Percentiles rank a stretch among this genome's conserved stretches.
phyloP scores from a whole-genome alignment of 1,140 invertebrate genomes.

The Hyposmocoma kahamanoa region DNA sequence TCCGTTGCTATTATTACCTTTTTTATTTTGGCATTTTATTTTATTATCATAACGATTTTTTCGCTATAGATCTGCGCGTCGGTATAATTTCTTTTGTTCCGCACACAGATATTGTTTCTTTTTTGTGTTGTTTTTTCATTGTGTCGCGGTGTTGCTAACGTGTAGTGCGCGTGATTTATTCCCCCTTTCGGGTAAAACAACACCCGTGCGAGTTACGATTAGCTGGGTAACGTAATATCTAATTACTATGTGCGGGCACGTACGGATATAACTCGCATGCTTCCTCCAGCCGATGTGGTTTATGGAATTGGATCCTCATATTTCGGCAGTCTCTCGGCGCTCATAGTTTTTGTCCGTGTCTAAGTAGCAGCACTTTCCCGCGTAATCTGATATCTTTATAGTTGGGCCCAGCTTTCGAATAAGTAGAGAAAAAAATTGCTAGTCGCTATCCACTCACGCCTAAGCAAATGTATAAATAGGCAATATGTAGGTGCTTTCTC shows the following conservation, averaged over 20 bases:
- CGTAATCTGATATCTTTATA: slow-evolving; percentile 48
- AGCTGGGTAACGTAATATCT: slow-evolving; percentile 66
- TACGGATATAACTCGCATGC: slow-evolving; percentile 64
- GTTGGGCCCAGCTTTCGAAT: slow-evolving; percentile 10
- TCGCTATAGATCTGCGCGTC: slow-evolving; percentile 51
- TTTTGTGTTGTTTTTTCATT: slow-evolving; percentile 58
- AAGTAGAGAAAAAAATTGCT: slow-evolving; percentile 8
- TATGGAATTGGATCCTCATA: slow-evolving; percentile 70
- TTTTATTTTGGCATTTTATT: slow-evolving; percentile 67
- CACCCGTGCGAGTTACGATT: slow-evolving; percentile 68
- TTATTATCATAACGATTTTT: slow-evolving; percentile 70
- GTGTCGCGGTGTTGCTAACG: slow-evolving; percentile 47
- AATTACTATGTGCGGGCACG: slow-evolving; percentile 70
- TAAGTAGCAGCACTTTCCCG: slow-evolving; percentile 25
- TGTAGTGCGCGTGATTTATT: slow-evolving; percentile 60
- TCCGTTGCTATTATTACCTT: slow-evolving; percentile 58
- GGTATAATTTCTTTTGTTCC: slow-evolving; percentile 70
- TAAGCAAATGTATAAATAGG: neutral
- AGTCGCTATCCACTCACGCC: neutral
- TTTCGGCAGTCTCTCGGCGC: slow-evolving; percentile 61
- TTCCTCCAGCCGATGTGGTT: slow-evolving; percentile 66
- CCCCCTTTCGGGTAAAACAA: slow-evolving; percentile 69
- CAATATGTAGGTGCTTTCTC: slow-evolving; percentile 16
- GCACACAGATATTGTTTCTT: slow-evolving; percentile 60
- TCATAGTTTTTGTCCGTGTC: slow-evolving; percentile 48